These are phyloP conservation scores for Theocolax elegans DNA, from an alignment of 1,140 invertebrate genomes.

Conservation along the genomic window DNA sequence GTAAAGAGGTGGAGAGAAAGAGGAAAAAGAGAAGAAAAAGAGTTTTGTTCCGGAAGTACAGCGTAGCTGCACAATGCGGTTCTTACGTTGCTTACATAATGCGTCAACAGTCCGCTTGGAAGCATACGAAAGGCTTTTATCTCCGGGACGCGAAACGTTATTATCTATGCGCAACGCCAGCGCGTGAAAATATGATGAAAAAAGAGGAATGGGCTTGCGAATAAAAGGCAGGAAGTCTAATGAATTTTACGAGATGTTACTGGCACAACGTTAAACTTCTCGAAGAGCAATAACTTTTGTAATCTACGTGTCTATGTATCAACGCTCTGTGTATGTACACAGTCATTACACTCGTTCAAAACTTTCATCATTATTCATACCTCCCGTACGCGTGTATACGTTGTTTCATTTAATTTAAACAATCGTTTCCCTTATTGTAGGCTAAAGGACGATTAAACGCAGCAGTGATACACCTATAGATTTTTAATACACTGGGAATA, in stretches of 20 bases:
- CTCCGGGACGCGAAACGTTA: conserved; percentile 12
- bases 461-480: too few species aligned
- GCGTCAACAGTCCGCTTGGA: background rate
- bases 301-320: background rate
- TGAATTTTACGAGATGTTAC: conserved; percentile 12
- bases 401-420: too few species aligned
- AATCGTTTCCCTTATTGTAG: too few species aligned
- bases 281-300: background rate
- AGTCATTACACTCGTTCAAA: too few species aligned
- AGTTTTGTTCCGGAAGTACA: conserved; percentile 16
- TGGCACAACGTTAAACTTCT: background rate
- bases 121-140: conserved; percentile 30
- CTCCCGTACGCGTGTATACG: too few species aligned
- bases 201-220: background rate
- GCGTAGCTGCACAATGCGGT: conserved; percentile 12
- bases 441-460: too few species aligned
- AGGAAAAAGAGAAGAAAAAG: background rate
- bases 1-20: background rate
- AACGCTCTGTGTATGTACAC: background rate
- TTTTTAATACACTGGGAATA: too few species aligned
- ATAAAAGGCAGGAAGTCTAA: background rate
- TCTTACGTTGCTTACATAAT: conserved; percentile 31
- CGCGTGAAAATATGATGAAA: background rate
- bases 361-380: too few species aligned
- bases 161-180: background rate